Base-by-base conservation (phyloP, 2,113 vertebrate genomes). In the Indicator indicator region DNA sequence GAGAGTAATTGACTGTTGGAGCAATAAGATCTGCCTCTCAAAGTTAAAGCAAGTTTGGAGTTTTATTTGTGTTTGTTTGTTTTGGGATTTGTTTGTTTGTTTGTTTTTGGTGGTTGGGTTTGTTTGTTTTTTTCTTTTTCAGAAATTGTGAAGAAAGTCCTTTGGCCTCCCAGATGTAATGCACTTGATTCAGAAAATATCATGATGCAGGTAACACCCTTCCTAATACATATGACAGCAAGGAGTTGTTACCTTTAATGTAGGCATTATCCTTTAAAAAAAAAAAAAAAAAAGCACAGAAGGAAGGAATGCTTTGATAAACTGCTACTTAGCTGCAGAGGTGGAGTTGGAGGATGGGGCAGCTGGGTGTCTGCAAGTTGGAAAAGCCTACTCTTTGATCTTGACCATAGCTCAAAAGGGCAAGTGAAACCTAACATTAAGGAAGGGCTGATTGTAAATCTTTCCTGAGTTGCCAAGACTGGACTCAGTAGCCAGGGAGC, bases 401-500 rank as follows among this genome's bases (percentile, higher is more conserved):
- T 88, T 80, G 90, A 67, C 87, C 81, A 90, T 72, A 73, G 36
- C 74, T 90, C 62, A 42, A 73, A 84, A 92, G 81, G 81, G 40
- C 77, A 87, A 95, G 40, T 70, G 63, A 93, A 94, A 93, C 62
- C 70, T 74, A 91, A 71, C 5, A 2, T 48, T 74, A 54, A 68
- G 75, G 38, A 76, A 50, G 32, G 46, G 9, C 28, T 87, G 33
- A 42, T 16, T 55, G 52, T 79, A 90, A 91, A 72, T 80, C 89
- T 76, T 91, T 26, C 32, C 42, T 6, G 20, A 33, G 17, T 76
- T 56, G 54, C 26, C 24, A 26, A 55, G 21, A 28, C 38, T 2
- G 1, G 38, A 12, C 11, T 15, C 1, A 1, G 17, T 40, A 40
- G 23, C 52, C 0, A 0, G 23, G 55, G 27, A 80, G 9, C 56